These are phyloP conservation scores for Meteorus colon DNA, from an alignment of 2,888 invertebrate genomes.

Conservation along the genomic window DNA sequence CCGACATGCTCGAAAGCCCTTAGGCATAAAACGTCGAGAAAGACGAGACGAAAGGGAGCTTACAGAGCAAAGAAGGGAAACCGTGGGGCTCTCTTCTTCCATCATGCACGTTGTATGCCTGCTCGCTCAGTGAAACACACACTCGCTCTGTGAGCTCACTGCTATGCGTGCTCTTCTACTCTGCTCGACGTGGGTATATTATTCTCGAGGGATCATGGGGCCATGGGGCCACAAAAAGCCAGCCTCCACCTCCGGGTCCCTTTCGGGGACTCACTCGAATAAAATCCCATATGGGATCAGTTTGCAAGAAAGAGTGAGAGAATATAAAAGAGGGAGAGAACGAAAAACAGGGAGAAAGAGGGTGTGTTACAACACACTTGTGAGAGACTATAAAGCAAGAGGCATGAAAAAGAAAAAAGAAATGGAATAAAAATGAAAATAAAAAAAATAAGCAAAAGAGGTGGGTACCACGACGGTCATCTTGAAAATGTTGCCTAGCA, in stretches of 20 bases:
- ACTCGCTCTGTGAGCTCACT: constrained; percentile 15
- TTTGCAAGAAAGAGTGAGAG: constrained; percentile 8
- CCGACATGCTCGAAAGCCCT: constrained; percentile 43
- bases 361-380: background rate
- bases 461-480: constrained; percentile 36
- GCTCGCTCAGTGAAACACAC: constrained; percentile 9
- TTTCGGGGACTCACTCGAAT: constrained; percentile 42
- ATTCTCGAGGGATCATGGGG: constrained; percentile 41
- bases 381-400: constrained; percentile 5
- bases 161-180: constrained; percentile 13
- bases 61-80: constrained; percentile 26
- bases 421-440: background rate
- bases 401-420: background rate
- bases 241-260: constrained; percentile 39
- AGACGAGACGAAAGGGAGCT: constrained; percentile 38
- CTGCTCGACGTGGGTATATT: constrained; percentile 39
- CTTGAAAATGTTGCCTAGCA: constrained; percentile 45
- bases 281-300: constrained; percentile 36
- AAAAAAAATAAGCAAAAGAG: constrained; percentile 8
- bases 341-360: background rate
- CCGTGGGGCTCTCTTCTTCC: constrained; percentile 35
- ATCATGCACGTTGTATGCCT: background rate
- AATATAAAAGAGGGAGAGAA: background rate
- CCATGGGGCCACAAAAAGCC: constrained; percentile 37
- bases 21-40: constrained; percentile 41